Conservation (phyloP, 2,888 invertebrate species). For the Rhagium mordax region DNA sequence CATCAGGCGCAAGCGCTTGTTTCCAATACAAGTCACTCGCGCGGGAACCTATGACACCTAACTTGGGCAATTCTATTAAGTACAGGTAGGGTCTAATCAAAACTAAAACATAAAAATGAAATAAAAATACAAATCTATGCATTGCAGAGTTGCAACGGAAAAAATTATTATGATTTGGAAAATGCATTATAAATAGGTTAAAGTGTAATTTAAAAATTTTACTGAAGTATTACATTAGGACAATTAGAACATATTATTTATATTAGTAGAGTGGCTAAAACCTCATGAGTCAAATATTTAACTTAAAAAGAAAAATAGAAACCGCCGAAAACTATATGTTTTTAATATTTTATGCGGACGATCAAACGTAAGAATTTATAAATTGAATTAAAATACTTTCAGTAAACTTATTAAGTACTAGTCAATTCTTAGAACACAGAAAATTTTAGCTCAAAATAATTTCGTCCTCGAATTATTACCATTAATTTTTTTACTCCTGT, state of each 20-base stretch:
- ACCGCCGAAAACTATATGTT: not conserved
- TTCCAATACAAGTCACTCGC: conserved; percentile 44
- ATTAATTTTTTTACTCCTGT: too few species aligned
- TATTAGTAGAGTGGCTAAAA: not conserved
- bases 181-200: not conserved
- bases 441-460: not conserved
- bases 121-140: conserved; percentile 27
- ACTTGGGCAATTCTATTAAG: conserved; percentile 25
- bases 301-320: not conserved
- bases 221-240: not conserved
- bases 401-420: not conserved
- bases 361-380: not conserved
- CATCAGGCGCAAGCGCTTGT: conserved; percentile 53
- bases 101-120: conserved; percentile 37
- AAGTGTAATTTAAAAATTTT: not conserved
- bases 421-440: not conserved
- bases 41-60: conserved; percentile 38
- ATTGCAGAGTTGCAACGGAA: conserved; percentile 33
- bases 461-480: too few species aligned
- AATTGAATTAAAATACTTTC: not conserved
- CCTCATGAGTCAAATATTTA: not conserved
- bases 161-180: not conserved
- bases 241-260: not conserved
- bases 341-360: not conserved
- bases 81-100: conserved; percentile 35